Conservation (phyloP, 2,888 invertebrate species). For the Strigamia crassipes region DNA sequence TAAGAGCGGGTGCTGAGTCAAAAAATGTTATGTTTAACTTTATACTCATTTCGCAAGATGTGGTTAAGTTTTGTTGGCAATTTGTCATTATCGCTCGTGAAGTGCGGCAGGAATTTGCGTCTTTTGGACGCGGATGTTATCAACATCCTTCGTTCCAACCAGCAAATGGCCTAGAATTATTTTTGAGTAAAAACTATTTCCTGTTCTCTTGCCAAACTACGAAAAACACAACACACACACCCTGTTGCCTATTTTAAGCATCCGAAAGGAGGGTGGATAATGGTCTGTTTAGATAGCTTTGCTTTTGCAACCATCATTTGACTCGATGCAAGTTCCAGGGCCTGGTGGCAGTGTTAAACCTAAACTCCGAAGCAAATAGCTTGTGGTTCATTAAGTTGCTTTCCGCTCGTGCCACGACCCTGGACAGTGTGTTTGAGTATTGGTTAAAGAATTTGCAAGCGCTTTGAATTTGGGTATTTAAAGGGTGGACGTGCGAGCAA, state of each 20-base stretch:
- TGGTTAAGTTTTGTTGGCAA: neutral
- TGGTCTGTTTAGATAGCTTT: constrained; percentile 33
- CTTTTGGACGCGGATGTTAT: constrained; percentile 13
- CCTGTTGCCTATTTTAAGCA: constrained; percentile 29
- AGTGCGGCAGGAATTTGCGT: neutral
- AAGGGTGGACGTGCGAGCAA: constrained; percentile 1
- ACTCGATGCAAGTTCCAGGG: constrained; percentile 25
- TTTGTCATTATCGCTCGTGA: neutral
- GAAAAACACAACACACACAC: constrained; percentile 16
- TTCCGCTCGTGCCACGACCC: neutral
- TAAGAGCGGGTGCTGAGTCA: neutral
- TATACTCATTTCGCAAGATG: neutral
- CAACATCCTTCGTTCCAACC: neutral
- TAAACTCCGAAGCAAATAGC: neutral
- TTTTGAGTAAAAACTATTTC: constrained; percentile 33
- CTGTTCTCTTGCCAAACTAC: constrained; percentile 32
- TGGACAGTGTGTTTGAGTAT: neutral
- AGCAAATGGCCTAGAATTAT: constrained; percentile 6
- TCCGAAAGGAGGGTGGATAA: constrained; percentile 6
- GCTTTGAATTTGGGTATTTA: constrained; percentile 28
- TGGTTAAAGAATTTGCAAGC: neutral
- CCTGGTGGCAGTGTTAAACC: neutral
- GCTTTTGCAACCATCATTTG: neutral
- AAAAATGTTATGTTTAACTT: neutral
- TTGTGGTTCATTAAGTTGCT: neutral